phyloP scores from a whole-genome alignment of 1,140 invertebrate genomes.

The Drosophila ironensis region DNA sequence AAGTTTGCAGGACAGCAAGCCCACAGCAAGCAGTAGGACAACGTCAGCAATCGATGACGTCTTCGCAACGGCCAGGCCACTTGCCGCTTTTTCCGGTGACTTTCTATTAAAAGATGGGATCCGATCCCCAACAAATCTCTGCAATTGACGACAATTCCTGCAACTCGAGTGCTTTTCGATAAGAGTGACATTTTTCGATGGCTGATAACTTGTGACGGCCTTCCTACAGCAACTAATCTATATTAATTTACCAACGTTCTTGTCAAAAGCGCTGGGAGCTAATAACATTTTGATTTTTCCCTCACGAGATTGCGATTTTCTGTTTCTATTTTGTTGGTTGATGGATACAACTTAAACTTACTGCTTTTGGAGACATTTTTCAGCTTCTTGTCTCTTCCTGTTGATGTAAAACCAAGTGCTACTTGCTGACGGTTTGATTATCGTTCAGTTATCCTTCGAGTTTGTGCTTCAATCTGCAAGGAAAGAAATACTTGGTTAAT shows the following conservation, averaged over 20 bases:
- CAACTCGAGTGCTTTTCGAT: constrained; percentile 14
- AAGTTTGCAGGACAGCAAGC: not conserved
- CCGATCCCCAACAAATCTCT: not conserved
- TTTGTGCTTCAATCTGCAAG: constrained; percentile 29
- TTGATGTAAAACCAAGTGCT: constrained; percentile 22
- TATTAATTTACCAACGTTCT: constrained; percentile 15
- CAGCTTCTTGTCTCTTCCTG: constrained; percentile 54
- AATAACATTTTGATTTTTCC: no score
- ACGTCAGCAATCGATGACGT: constrained; percentile 29
- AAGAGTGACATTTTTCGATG: constrained; percentile 8
- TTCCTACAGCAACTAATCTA: no score
- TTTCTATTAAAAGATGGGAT: not conserved
- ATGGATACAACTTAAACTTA: constrained; percentile 37
- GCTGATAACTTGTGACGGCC: constrained; percentile 3
- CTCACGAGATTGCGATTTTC: no score
- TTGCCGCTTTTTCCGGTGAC: not conserved
- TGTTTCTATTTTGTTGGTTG: not conserved
- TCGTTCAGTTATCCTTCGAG: constrained; percentile 20
- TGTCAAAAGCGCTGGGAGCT: no score
- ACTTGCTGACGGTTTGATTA: constrained; percentile 23
- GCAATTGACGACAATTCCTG: constrained; percentile 37
- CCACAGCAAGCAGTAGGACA: not conserved
- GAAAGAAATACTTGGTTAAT: not conserved
- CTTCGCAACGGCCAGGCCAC: not conserved
- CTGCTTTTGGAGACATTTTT: constrained; percentile 79